Evolutionary conservation across 2,113 vertebrate genomes (phyloP).

Genomic region (Pampusana beccarii): DNA sequence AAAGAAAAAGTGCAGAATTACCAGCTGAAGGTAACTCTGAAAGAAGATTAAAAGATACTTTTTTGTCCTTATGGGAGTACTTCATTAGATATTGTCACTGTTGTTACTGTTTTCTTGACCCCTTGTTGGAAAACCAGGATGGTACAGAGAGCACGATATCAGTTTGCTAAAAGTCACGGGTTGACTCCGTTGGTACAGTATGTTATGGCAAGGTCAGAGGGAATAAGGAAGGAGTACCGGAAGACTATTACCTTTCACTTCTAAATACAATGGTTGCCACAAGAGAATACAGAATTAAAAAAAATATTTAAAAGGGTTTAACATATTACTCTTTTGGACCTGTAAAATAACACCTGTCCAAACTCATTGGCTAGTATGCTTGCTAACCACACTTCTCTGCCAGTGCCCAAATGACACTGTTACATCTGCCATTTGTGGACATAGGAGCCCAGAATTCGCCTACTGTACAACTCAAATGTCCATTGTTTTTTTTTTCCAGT

Average conservation of each 20-base stretch:
- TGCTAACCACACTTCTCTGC: background rate
- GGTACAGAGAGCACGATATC: background rate
- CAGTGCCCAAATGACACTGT: background rate
- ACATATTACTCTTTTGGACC: background rate
- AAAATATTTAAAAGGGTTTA: background rate
- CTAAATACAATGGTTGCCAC: too few species aligned
- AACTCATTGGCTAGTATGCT: background rate
- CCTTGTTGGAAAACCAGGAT: background rate
- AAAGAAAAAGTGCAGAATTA: background rate
- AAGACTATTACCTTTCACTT: background rate
- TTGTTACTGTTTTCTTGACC: background rate
- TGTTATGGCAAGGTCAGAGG: background rate
- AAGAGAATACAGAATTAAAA: too few species aligned
- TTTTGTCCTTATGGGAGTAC: background rate
- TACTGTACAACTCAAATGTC: background rate
- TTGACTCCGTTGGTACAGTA: background rate
- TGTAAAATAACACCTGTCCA: background rate
- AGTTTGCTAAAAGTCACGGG: background rate
- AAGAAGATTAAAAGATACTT: background rate
- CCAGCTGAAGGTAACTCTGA: background rate
- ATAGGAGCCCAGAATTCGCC: background rate
- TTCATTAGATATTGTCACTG: background rate
- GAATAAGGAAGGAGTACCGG: background rate
- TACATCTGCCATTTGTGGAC: background rate
- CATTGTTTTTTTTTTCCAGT: background rate